A percentile compares a stretch with the other conserved stretches of the same genome.
phyloP scores from a whole-genome alignment of 2,113 vertebrate species.

The Podarcis muralis region DNA sequence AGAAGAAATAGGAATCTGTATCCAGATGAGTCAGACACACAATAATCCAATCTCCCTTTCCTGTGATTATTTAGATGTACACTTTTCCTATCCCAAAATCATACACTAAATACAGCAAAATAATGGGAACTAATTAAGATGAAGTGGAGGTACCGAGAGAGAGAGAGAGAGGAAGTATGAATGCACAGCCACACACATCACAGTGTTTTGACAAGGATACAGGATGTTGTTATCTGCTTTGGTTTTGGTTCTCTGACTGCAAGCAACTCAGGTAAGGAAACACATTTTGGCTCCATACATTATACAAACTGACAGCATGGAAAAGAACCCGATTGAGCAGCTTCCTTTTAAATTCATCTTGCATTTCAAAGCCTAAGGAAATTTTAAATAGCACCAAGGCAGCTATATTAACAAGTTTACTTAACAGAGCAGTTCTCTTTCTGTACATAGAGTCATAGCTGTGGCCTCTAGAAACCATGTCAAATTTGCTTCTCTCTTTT shows the following conservation, averaged over 20 bases:
- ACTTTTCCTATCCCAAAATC: background rate
- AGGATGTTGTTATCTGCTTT: background rate
- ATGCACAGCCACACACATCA: background rate
- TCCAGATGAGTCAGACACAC: background rate
- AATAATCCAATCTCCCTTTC: background rate
- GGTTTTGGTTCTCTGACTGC: background rate
- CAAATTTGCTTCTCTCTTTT: background rate
- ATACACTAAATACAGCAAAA: background rate
- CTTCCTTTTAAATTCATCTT: background rate
- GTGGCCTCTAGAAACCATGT: background rate
- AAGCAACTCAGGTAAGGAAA: conserved; percentile 15
- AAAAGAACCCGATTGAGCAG: background rate
- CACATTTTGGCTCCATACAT: background rate
- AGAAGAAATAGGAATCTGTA: background rate
- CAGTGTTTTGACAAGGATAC: background rate
- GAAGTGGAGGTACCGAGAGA: background rate
- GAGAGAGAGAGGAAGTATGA: background rate
- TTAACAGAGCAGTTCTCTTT: background rate
- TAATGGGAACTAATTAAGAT: background rate
- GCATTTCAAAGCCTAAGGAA: background rate
- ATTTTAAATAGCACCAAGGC: background rate
- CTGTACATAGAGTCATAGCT: background rate
- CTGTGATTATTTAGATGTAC: background rate
- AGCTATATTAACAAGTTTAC: background rate
- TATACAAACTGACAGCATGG: background rate